Percentiles rank a stretch among this genome's conserved stretches.
These are phyloP conservation scores for Miltochrista miniata DNA, from an alignment of 2,888 invertebrate genomes.

Conservation along the genomic window DNA sequence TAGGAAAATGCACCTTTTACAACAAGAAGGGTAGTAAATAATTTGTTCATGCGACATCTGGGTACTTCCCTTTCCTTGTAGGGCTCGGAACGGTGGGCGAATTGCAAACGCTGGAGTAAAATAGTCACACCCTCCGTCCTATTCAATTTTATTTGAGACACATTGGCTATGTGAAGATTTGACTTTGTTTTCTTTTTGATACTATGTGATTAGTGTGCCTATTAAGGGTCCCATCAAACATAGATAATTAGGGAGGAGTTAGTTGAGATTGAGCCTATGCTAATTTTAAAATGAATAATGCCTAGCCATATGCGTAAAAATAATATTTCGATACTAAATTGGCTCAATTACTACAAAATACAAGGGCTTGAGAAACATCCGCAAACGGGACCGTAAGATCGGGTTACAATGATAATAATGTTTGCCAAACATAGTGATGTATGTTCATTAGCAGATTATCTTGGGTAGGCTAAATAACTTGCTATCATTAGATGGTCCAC, in stretches of 20 bases:
- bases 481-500: not conserved
- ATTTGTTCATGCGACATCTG: constrained; percentile 78
- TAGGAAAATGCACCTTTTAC: constrained; percentile 60
- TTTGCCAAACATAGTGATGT: not conserved
- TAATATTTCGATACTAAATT: no score
- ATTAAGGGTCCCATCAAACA: no score
- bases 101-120: constrained; percentile 61
- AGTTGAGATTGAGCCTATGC: no score
- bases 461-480: not conserved
- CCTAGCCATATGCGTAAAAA: no score
- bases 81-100: constrained; percentile 47
- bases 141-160: constrained; percentile 57
- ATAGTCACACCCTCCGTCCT: constrained; percentile 69
- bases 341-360: not conserved
- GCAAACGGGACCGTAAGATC: not conserved
- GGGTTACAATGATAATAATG: constrained; percentile 1
- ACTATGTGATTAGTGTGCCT: no score
- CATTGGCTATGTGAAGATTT: constrained; percentile 15
- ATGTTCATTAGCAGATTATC: constrained; percentile 3
- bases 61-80: constrained; percentile 76
- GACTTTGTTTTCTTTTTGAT: not conserved
- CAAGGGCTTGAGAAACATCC: not conserved
- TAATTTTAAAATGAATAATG: no score
- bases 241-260: no score
- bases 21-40: constrained; percentile 78